phyloP scores from a whole-genome alignment of 2,797 vertebrate species.

The Anguilla marmorata region DNA sequence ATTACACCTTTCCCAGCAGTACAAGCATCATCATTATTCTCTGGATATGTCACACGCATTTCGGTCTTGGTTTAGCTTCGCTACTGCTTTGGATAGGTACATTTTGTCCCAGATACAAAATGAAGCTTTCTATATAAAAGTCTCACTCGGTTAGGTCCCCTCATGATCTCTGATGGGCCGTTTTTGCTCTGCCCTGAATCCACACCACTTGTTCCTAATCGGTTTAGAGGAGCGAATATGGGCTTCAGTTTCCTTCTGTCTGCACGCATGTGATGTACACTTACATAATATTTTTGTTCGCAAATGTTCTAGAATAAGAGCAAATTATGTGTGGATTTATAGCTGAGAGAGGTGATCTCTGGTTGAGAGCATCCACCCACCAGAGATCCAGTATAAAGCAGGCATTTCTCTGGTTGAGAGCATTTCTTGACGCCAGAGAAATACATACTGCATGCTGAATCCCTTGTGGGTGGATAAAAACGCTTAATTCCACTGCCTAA shows the following conservation, averaged over 20 bases:
- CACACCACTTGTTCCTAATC: background rate
- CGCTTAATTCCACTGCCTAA: background rate
- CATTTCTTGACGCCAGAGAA: background rate
- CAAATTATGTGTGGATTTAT: background rate
- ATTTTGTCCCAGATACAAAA: background rate
- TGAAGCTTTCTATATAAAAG: background rate
- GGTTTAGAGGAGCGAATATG: background rate
- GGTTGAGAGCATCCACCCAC: background rate
- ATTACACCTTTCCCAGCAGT: background rate
- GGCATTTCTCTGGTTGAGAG: background rate
- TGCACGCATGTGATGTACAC: background rate
- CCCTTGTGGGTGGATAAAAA: background rate
- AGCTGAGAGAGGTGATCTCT: background rate
- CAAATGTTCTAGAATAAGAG: background rate
- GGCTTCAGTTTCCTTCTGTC: background rate
- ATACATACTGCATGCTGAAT: background rate
- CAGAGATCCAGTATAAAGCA: background rate
- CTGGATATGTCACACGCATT: background rate
- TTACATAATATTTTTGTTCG: background rate
- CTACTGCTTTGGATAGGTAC: background rate
- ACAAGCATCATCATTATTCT: background rate
- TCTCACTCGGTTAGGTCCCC: background rate
- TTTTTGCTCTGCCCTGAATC: background rate
- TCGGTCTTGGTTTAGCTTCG: background rate
- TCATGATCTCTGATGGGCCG: background rate